Base-by-base conservation (phyloP, 2,888 invertebrate species). In the Mimas tiliae region DNA sequence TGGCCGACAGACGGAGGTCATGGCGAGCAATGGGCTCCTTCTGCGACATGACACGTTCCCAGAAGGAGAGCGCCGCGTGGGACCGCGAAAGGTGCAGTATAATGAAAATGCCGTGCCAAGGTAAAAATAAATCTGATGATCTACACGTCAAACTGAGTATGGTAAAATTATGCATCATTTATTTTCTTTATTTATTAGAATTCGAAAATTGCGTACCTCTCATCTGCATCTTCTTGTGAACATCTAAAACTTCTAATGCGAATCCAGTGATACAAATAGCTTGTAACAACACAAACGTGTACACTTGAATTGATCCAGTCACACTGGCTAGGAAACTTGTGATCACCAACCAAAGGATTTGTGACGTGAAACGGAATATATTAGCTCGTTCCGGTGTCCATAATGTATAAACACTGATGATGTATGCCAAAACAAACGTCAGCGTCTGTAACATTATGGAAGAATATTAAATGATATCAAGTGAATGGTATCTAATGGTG, bases 241-340 rank as follows among this genome's bases (percentile, higher is more conserved):
- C 89, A 77, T 94, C 90, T 69, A 94, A 77, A n/a, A 96, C 94
- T 91, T 96, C 93, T 19, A 94, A 77, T 12, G 84, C 82, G 82
- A 97, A 95, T 3, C 97, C 97, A 66, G 95, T 90, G 4, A 95
- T 76, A 70, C 95, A 95, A 65, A 97, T 90, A 4, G 94, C 82
- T 89, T 97, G 96, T 0, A 97, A 89, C 0, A 95, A 72, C 19
- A 96, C 90, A 84, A 98, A 97, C 19, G 96, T 94, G 62, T 96
- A 95, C n/a, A 97, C 95, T 86, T 97, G 96, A 51, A 97, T 94
- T 0, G 96, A 94, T 0, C 97, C 97, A 1, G 97, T 94, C 48
- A 96, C 94, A 74, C 96, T 96, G 58, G 97, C 96, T 12, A 96
- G 77, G 81, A 96, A 97, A 72, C 97, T 95, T 21, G 97, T 95